Base-by-base conservation (phyloP, 2,888 invertebrate genomes). In the Gerris lacustris region DNA sequence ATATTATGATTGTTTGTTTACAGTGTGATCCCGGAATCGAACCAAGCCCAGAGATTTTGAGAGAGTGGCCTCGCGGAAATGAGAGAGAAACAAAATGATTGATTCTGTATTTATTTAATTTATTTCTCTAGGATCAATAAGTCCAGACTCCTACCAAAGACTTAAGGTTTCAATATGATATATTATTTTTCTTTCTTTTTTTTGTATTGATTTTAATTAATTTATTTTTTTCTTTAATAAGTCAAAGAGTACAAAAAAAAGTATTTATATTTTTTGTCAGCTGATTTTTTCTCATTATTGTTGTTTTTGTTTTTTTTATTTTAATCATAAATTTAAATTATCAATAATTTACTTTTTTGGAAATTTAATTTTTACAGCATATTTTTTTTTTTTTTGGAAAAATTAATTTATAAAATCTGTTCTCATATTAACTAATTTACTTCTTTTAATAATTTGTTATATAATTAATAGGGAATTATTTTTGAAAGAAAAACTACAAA, bases 121-220 rank as follows among this genome's bases (percentile, higher is more conserved):
- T 71, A 72, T 69, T 72, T 64, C 11, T 64, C 55, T 55, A 55
- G 55, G 55, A 55, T 55, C 55, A n/a, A 9, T n/a, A 18, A n/a
- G 64, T 64, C 64, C 64, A 64, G 67, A 44, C 17, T 67, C 45
- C 45, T 67, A 74, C 73, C 74, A 74, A 74, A 74, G 74, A 74
- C 73, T 74, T 73, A 74, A 73, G 73, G 72, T 73, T 74, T 73
- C 74, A 74, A 69, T 73, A 69, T 67, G 43, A 67, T 71, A 43
- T 67, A 9, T 44, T 31, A 44, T 66, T 63, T 67, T 66, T 63
- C 64, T 67, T 43, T 71, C 18, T 66, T 67, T 68, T 72, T 31
- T 31, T 31, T 31, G 31, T 31, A 31, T 31, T 31, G 31, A 31
- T 31, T 31, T 31, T 71, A 70, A 69, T 71, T 72, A 72, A 72